Evolutionary conservation across 1,140 invertebrate species (phyloP).

Genomic region (silkworm (Bombyx mori)): ASM3026992v2 NC_085117.1:7038501-7039000

Average conservation of each 20-base stretch:
- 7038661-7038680: constrained; percentile 69
- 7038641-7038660: constrained; percentile 58
- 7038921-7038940: not conserved
- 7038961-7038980: not conserved
- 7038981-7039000: not conserved
- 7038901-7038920: constrained; percentile 59
- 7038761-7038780: constrained; percentile 76
- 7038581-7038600: constrained; percentile 79
- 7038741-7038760: constrained; percentile 69
- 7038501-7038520: constrained; percentile 75
- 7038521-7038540: constrained; percentile 72
- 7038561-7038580: constrained; percentile 73
- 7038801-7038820: constrained; percentile 38
- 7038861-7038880: constrained; percentile 45
- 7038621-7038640: constrained; percentile 73
- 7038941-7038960: not conserved
- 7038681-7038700: constrained; percentile 67
- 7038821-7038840: constrained; percentile 54
- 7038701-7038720: constrained; percentile 78
- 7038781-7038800: constrained; percentile 73
- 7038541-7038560: constrained; percentile 73
- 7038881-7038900: constrained; percentile 39
- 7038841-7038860: constrained; percentile 47
- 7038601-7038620: constrained; percentile 73
- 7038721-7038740: constrained; percentile 54